phyloP scores from a whole-genome alignment of 2,797 vertebrate species.

The Dermochelys coriacea region DNA sequence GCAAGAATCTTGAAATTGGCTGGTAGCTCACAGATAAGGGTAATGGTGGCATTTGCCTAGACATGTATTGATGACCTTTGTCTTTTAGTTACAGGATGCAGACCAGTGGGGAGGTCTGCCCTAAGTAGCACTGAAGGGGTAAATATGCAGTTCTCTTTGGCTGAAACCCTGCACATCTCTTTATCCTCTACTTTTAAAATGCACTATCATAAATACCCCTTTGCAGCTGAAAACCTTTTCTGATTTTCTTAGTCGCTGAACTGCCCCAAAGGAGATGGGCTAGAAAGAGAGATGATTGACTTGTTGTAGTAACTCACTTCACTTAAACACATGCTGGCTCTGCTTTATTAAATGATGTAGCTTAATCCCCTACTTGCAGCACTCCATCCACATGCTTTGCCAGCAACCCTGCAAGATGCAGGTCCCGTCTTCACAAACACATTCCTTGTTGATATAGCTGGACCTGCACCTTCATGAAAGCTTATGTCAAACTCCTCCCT shows the following conservation, averaged over 20 bases:
- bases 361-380: not conserved
- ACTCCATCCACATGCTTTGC: not conserved
- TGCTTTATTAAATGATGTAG: not conserved
- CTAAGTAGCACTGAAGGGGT: not conserved
- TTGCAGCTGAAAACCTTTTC: not conserved
- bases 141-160: not conserved
- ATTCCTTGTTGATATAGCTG: not conserved
- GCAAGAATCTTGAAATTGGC: not conserved
- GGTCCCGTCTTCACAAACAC: not conserved
- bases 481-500: not conserved
- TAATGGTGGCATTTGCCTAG: not conserved
- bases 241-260: not conserved
- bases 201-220: not conserved
- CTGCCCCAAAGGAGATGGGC: not conserved
- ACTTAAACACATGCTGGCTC: accelerated
- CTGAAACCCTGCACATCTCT: not conserved
- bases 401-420: not conserved
- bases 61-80: not conserved
- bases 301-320: not conserved
- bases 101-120: not conserved
- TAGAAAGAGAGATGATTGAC: not conserved
- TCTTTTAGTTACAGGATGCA: not conserved
- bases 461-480: not conserved
- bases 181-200: slow-evolving; percentile 43
- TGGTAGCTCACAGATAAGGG: not conserved